These are phyloP conservation scores for Cryptotis parvus DNA, from an alignment of 2,113 vertebrate genomes.

Conservation along the genomic window DNA sequence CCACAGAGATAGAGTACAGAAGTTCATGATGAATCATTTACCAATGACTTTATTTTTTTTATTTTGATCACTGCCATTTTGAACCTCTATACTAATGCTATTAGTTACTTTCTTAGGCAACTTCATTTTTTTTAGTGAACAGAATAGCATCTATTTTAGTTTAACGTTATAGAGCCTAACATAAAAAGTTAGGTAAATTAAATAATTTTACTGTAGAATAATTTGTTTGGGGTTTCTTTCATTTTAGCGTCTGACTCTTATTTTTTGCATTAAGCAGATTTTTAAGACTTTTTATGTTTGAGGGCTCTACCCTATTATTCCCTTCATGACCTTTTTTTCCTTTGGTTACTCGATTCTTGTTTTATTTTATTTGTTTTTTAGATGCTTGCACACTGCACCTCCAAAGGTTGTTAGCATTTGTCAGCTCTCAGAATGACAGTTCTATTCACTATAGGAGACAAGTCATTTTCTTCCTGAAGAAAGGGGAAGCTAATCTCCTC, in stretches of 20 bases:
- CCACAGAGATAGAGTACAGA: neutral
- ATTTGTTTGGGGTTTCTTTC: conserved; percentile 41
- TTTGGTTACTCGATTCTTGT: conserved; percentile 77
- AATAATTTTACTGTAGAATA: conserved; percentile 65
- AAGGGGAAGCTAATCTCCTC: conserved; percentile 88
- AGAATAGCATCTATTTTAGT: conserved; percentile 52
- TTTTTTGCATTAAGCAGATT: conserved; percentile 37
- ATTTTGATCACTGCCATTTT: neutral
- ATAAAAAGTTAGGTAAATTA: conserved; percentile 35
- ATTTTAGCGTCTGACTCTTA: conserved; percentile 25
- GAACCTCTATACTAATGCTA: neutral
- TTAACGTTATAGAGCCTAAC: conserved; percentile 15
- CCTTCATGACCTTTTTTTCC: conserved; percentile 78
- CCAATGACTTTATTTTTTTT: neutral
- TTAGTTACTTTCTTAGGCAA: conserved; percentile 37
- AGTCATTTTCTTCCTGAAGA: conserved; percentile 87
- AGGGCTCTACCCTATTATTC: conserved; percentile 44
- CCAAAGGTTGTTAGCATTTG: conserved; percentile 87
- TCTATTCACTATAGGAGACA: conserved; percentile 87
- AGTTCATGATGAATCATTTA: accelerated
- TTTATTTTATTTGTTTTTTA: conserved; percentile 85
- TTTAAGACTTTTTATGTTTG: neutral
- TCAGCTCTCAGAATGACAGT: conserved; percentile 87
- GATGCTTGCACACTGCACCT: conserved; percentile 82
- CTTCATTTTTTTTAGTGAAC: conserved; percentile 56